A percentile compares a stretch with the other conserved stretches of the same genome.
Conservation (phyloP, 2,113 vertebrate species). For the Ailuropoda melanoleuca region DNA sequence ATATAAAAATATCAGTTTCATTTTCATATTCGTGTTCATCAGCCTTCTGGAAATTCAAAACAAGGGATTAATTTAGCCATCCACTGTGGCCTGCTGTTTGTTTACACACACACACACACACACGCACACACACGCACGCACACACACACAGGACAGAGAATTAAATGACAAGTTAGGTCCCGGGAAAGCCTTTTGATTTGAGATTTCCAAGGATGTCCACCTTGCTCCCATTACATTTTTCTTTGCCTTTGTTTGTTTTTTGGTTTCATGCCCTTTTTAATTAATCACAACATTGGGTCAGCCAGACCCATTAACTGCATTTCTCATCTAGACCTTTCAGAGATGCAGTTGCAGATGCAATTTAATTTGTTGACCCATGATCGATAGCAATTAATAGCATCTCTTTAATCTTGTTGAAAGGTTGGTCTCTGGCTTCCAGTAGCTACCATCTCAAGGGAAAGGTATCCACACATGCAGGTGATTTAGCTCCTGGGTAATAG, state of each 20-base stretch:
- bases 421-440: conserved; percentile 85
- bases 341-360: conserved; percentile 90
- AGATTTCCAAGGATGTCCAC: conserved; percentile 59
- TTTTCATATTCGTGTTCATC: background rate
- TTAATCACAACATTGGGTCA: conserved; percentile 92
- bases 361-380: conserved; percentile 95
- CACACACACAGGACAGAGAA: background rate
- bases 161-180: background rate
- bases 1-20: background rate
- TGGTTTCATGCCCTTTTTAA: conserved; percentile 86
- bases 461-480: conserved; percentile 60
- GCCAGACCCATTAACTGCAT: conserved; percentile 91
- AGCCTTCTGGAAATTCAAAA: background rate
- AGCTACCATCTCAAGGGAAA: conserved; percentile 78
- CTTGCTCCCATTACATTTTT: conserved; percentile 16
- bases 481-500: conserved; percentile 13
- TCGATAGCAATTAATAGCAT: conserved; percentile 97
- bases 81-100: background rate
- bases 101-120: background rate
- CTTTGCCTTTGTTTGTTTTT: conserved; percentile 52
- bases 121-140: background rate
- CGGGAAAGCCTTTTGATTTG: background rate
- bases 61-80: background rate
- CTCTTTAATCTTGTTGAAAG: conserved; percentile 95
- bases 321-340: conserved; percentile 88